Conservation (phyloP, 1,140 invertebrate species). For the Fopius arisanus region DNA sequence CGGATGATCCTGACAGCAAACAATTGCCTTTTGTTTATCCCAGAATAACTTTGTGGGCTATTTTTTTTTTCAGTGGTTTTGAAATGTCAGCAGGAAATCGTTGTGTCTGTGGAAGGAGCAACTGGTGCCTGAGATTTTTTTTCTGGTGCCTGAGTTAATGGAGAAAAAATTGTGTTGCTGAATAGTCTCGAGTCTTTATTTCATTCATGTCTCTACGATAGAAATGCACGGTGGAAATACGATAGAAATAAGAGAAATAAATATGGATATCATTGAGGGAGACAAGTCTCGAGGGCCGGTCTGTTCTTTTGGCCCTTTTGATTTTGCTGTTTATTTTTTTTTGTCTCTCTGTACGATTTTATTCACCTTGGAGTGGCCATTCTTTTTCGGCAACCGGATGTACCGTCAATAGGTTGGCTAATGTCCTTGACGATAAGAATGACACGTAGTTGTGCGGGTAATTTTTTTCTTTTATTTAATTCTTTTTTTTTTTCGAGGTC, state of each 20-base stretch:
- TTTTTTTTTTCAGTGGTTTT: too few relatives aligned
- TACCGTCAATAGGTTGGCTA: conserved; percentile 11
- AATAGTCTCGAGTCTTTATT: neutral
- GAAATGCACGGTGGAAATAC: neutral
- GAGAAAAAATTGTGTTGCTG: neutral
- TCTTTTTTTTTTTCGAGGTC: neutral
- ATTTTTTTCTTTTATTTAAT: neutral
- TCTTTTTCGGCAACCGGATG: conserved; percentile 16
- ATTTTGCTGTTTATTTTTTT: neutral
- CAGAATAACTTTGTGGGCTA: too few relatives aligned
- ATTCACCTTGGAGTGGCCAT: neutral
- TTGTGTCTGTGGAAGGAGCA: neutral
- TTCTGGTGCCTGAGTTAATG: neutral
- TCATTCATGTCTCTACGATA: neutral
- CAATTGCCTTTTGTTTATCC: too few relatives aligned
- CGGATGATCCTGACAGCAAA: too few relatives aligned
- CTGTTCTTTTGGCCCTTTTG: neutral
- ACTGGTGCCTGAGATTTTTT: too few relatives aligned
- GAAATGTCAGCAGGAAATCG: neutral
- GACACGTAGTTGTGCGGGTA: conserved; percentile 11
- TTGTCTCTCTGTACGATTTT: neutral
- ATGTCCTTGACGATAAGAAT: conserved; percentile 30
- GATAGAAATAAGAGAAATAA: neutral
- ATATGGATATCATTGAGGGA: neutral
- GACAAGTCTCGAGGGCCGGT: neutral